These are phyloP conservation scores for Accipiter virgatus DNA, from an alignment of 2,113 vertebrate genomes.

Conservation along the genomic window DNA sequence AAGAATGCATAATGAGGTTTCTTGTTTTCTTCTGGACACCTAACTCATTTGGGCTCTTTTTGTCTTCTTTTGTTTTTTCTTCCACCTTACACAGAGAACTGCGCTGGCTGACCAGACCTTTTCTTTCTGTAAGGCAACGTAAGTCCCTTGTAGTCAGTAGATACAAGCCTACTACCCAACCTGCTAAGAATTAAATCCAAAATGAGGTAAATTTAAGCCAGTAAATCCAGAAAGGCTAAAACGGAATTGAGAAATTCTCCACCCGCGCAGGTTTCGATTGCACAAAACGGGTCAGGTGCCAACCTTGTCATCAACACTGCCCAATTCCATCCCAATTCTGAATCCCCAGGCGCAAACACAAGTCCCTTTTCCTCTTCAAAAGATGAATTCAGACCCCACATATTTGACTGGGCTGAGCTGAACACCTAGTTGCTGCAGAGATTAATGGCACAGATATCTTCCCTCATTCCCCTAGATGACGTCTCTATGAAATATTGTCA, in stretches of 20 bases:
- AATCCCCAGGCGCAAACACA: neutral
- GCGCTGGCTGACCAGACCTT: rapidly evolving
- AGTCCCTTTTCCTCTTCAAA: neutral
- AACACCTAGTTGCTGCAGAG: neutral
- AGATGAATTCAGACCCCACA: neutral
- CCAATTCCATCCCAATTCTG: neutral
- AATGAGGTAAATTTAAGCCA: neutral
- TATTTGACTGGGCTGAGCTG: neutral
- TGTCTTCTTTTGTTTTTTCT: neutral
- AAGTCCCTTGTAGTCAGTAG: neutral
- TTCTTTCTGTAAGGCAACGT: neutral
- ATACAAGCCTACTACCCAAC: neutral
- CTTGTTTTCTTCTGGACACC: neutral
- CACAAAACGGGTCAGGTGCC: neutral
- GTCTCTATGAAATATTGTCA: neutral
- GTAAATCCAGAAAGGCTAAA: neutral
- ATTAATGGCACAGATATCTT: neutral
- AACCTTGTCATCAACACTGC: neutral
- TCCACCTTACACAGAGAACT: neutral
- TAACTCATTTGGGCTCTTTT: neutral
- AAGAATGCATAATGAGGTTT: neutral
- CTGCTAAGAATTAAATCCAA: neutral
- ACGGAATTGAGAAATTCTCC: neutral
- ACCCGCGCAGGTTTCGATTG: neutral
- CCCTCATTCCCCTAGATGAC: neutral